Evolutionary conservation across 2,113 vertebrate species (phyloP).

Genomic region (Gorilla gorilla): DNA sequence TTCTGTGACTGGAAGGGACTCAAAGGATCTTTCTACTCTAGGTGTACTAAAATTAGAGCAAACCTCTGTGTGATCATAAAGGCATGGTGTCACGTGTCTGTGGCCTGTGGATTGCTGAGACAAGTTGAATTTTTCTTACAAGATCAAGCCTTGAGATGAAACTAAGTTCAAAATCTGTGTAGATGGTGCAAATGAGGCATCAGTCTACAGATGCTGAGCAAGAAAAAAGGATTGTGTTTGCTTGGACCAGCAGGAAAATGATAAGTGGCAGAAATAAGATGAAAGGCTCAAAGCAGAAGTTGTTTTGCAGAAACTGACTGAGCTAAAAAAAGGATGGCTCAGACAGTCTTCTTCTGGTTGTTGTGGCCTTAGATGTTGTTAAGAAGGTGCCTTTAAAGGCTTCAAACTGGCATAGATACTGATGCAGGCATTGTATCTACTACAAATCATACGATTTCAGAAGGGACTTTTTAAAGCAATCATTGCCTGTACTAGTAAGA

Average conservation of each 20-base stretch:
- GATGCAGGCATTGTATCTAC: not conserved
- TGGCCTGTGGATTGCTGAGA: not conserved
- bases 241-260: not conserved
- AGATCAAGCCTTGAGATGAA: not conserved
- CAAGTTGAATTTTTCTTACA: not conserved
- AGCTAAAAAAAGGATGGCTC: not conserved
- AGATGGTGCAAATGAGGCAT: not conserved
- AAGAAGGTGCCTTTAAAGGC: not conserved
- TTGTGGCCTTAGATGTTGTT: not conserved
- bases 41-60: not conserved
- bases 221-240: not conserved
- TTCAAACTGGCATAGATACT: not conserved
- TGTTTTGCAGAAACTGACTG: not conserved
- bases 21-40: not conserved
- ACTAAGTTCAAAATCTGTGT: not conserved
- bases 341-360: not conserved
- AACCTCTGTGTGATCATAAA: not conserved
- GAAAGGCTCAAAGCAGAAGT: not conserved
- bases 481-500: not conserved
- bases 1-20: not conserved
- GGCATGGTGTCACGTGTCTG: not conserved
- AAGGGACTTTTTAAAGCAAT: not conserved
- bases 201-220: not conserved
- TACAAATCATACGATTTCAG: not conserved
- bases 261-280: not conserved